Evolutionary conservation across 2,888 invertebrate species (phyloP), one percentile per base, ranked within the genome.

Genomic region (Pseudoips prasinana): DNA sequence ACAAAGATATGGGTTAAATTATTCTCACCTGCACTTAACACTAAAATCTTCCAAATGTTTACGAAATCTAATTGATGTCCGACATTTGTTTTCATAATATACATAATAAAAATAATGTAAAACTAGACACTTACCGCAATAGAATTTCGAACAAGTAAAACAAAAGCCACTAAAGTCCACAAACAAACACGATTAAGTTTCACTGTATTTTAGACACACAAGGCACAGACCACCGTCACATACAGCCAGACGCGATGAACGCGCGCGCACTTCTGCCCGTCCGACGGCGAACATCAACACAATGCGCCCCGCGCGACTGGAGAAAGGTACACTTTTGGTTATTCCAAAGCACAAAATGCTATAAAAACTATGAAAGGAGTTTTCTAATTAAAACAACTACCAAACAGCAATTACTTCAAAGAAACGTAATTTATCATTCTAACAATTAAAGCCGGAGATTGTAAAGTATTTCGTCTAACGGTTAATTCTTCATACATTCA

Each of bases 271-370:
- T 28, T 46, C 41, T 36, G 47, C 32, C 17, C 3, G 2, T 25
- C n/a, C 8, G 23, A 19, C 4, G 11, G 25, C 14, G 14, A 14
- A 14, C 14, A 14, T 14, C 14, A 14, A 14, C 20, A 33, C 5
- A 43, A 31, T 39, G 41, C 36, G 43, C 33, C 22, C 9, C 36
- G 34, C 27, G 22, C 37, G 33, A 28, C 22, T 29, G 25, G 55
- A 55, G 56, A 58, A 55, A 58, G 58, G 47, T 50, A 39, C 50
- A 54, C 31, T 44, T 54, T 37, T 47, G 33, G 24, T 14, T 14
- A 14, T 14, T 14, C 14, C 14, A 3, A 2, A 14, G 3, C 5
- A 5, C 14, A 5, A 14, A 14, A 14, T 14, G 14, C 14, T 14
- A 14, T 14, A 14, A 14, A 39, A 50, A 43, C 47, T 51, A 38